Evolutionary conservation across 2,113 vertebrate genomes (phyloP).

Genomic region (Saimiri boliviensis): DNA sequence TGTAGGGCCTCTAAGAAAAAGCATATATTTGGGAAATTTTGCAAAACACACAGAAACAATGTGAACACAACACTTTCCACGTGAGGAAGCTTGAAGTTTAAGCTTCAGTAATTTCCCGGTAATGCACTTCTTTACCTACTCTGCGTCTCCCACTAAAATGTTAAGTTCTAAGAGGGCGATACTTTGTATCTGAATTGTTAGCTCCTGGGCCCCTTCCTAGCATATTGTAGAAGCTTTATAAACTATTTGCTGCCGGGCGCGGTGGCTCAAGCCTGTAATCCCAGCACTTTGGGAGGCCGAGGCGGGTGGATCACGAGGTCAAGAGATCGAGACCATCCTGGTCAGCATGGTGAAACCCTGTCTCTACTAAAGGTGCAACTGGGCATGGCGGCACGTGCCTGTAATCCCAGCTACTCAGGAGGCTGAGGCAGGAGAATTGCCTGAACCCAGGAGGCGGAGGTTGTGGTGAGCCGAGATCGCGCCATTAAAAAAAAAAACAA

Average conservation of each 20-base stretch:
- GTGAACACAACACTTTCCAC: neutral
- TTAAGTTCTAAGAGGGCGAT: neutral
- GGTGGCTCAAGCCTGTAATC: no score
- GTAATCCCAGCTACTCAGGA: no score
- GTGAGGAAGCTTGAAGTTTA: neutral
- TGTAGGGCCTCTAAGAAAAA: neutral
- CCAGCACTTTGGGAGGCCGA: no score
- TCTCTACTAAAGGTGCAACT: no score
- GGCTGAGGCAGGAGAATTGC: no score
- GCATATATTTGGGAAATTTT: conserved; percentile 40
- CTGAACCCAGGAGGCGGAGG: no score
- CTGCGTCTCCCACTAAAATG: neutral
- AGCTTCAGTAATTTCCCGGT: neutral
- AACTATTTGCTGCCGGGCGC: neutral
- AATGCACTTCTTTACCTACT: neutral
- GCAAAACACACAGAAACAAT: neutral
- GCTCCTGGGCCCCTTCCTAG: neutral
- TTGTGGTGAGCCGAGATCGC: no score
- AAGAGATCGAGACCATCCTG: no score
- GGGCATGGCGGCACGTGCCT: no score
- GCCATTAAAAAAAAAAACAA: no score
- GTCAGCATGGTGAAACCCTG: no score
- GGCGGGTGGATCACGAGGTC: no score
- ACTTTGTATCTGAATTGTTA: neutral
- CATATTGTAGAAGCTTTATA: neutral